phyloP scores from a whole-genome alignment of 2,113 vertebrate genomes.

The Pteropus alecto region DNA sequence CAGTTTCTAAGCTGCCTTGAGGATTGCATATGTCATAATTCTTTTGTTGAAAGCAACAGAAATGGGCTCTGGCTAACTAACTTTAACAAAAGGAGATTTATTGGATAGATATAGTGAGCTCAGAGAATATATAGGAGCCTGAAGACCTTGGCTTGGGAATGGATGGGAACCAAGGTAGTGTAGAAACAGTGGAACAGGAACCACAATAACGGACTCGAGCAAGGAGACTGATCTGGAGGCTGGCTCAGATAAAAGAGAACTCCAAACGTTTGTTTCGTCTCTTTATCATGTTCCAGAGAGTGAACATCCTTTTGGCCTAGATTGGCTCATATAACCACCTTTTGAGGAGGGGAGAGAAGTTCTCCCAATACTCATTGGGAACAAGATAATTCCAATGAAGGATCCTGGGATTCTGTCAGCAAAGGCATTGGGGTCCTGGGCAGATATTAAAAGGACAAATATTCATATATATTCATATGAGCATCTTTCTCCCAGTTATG shows the following conservation, averaged over 20 bases:
- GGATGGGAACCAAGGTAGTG: not conserved
- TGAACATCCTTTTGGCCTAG: not conserved
- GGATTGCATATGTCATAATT: slow-evolving; percentile 25
- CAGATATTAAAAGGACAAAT: not conserved
- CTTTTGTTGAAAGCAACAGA: not conserved
- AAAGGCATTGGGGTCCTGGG: not conserved
- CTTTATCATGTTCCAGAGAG: not conserved
- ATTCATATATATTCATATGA: not conserved
- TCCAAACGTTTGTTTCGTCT: not conserved
- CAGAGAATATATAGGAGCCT: not conserved
- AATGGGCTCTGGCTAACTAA: not conserved
- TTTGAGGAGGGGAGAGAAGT: not conserved
- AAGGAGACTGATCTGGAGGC: not conserved
- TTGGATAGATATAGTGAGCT: not conserved
- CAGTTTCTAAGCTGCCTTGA: slow-evolving; percentile 28
- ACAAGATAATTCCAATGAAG: not conserved
- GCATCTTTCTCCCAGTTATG: not conserved
- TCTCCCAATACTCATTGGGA: not conserved
- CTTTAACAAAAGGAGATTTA: slow-evolving; percentile 20
- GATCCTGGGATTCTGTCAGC: not conserved
- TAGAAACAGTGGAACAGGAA: not conserved
- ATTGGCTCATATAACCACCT: not conserved
- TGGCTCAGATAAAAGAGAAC: not conserved
- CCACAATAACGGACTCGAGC: not conserved
- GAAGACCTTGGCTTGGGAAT: not conserved